phyloP scores from a whole-genome alignment of 2,888 invertebrate genomes.

The Andrena trimmerana region DNA sequence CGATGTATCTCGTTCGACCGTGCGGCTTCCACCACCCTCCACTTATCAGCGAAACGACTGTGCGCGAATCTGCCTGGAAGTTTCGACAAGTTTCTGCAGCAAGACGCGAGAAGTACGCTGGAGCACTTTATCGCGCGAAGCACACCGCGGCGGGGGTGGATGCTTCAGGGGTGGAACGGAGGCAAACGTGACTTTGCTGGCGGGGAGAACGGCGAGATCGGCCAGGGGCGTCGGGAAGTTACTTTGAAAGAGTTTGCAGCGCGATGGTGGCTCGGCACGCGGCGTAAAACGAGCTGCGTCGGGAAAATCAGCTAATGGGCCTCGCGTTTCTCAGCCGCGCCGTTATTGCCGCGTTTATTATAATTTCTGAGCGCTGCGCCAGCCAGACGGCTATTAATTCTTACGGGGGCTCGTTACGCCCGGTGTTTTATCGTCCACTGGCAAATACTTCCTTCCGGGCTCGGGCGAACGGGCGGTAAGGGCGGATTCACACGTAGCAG shows the following conservation, averaged over 20 bases:
- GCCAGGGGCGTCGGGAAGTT: too few relatives aligned
- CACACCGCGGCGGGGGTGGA: too few relatives aligned
- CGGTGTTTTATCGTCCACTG: slow-evolving; percentile 48
- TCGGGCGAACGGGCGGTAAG: slow-evolving; percentile 33
- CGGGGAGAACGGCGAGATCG: too few relatives aligned
- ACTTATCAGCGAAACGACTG: slow-evolving; percentile 4
- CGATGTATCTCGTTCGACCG: not conserved
- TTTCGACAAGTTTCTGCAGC: not conserved
- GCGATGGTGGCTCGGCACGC: not conserved
- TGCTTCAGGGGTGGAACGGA: too few relatives aligned
- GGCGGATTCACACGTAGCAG: slow-evolving; percentile 22
- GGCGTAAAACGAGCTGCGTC: not conserved
- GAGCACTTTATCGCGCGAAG: not conserved
- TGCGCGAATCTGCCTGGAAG: not conserved
- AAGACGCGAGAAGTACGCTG: not conserved
- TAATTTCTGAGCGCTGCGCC: slow-evolving; percentile 32
- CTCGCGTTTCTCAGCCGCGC: not conserved
- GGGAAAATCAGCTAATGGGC: slow-evolving; percentile 7
- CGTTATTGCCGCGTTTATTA: slow-evolving; percentile 39
- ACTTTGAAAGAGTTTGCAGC: too few relatives aligned
- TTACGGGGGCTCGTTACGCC: slow-evolving; percentile 14
- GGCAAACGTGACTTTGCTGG: too few relatives aligned
- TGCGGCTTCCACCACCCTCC: not conserved
- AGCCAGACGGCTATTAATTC: slow-evolving; percentile 40
- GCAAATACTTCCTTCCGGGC: slow-evolving; percentile 54